A percentile compares a stretch with the other conserved stretches of the same genome.
phyloP scores from a whole-genome alignment of 2,797 vertebrate genomes.

The Mus minutoides region DNA sequence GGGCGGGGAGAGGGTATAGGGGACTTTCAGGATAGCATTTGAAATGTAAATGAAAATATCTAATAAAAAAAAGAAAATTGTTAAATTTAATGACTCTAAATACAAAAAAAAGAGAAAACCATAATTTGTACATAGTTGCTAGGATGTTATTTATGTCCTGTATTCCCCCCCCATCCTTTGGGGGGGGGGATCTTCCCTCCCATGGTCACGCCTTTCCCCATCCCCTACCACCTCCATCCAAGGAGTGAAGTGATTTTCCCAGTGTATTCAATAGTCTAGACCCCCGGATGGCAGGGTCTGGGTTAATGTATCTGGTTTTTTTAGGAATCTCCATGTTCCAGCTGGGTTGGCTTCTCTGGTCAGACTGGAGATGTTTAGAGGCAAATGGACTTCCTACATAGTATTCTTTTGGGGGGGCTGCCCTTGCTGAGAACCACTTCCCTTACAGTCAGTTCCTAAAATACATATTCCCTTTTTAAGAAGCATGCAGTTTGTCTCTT shows the following conservation, averaged over 20 bases:
- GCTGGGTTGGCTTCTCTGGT: neutral
- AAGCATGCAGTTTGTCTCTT: neutral
- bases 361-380: neutral
- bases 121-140: neutral
- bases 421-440: neutral
- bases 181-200: neutral
- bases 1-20: too few relatives aligned
- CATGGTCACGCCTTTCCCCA: neutral
- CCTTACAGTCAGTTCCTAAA: neutral
- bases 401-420: neutral
- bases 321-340: neutral
- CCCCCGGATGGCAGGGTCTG: neutral
- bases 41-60: too few relatives aligned
- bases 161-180: neutral
- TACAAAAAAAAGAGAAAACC: neutral
- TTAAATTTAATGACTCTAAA: too few relatives aligned
- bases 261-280: neutral
- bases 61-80: too few relatives aligned
- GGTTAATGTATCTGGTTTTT: neutral
- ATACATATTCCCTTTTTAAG: neutral
- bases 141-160: neutral
- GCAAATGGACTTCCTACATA: neutral
- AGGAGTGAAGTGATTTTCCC: neutral
- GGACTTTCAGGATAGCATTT: too few relatives aligned
- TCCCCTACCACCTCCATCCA: too few relatives aligned